These are phyloP conservation scores for Atopsyche davidsoni DNA, from an alignment of 1,140 invertebrate genomes.

Conservation along the genomic window DNA sequence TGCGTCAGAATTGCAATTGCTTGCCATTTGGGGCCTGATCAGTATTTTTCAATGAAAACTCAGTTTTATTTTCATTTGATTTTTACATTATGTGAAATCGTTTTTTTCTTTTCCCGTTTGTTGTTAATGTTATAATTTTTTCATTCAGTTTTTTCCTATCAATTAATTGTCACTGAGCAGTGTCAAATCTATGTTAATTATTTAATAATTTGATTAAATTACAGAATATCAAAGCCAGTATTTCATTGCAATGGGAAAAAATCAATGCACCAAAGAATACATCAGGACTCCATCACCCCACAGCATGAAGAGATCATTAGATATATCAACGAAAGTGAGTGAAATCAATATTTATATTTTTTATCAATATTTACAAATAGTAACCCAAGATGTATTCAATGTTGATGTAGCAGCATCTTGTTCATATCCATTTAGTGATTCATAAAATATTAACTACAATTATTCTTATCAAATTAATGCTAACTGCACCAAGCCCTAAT, in stretches of 20 bases:
- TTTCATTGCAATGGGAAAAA: slow-evolving; percentile 67
- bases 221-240: slow-evolving; percentile 61
- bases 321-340: slow-evolving; percentile 67
- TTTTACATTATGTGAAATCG: background rate
- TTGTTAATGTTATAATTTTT: background rate
- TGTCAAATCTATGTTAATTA: background rate
- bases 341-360: no score
- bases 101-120: slow-evolving; percentile 1
- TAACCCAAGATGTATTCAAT: no score
- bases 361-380: no score
- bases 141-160: background rate
- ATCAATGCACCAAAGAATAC: slow-evolving; percentile 53
- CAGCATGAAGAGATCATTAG: slow-evolving; percentile 70
- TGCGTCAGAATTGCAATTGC: no score
- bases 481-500: no score
- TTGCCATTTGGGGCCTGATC: no score
- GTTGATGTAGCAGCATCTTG: no score
- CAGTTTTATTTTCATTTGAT: slow-evolving; percentile 1
- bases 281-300: slow-evolving; percentile 61
- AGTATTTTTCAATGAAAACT: no score
- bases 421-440: no score
- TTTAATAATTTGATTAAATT: slow-evolving; percentile 33
- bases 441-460: no score
- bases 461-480: no score
- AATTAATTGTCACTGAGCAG: background rate